Evolutionary conservation across 2,888 invertebrate species (phyloP), one percentile per base, ranked within the genome.

Genomic region (Patella depressa): DNA sequence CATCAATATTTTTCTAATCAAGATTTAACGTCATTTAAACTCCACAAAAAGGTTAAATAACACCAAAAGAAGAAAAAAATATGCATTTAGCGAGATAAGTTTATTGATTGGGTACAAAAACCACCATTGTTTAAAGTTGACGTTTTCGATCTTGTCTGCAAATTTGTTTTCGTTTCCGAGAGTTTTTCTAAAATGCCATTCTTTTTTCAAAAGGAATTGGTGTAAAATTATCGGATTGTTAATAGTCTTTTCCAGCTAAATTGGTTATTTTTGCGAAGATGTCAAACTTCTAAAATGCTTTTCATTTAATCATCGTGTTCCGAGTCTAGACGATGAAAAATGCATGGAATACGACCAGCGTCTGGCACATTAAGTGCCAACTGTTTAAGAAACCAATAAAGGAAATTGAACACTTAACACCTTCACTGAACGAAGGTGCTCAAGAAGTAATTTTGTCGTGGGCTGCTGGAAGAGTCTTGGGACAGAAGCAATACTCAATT

Each of bases 371-470:
- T 65, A 65, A 65, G 19, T 65, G 65, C 19, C 19, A 65, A 65
- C 65, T 65, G 65, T 65, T 65, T 65, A 65, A 65, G 65, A 65
- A 65, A 65, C 19, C 65, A 65, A 65, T 65, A 65, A 65, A 65
- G 24, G 65, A 65, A 65, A 65, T 65, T 65, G 65, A 65, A 65
- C 65, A 65, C 65, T 65, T 65, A 65, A 65, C 65, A 65, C 65
- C 11, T 65, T 65, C 19, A 24, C 19, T 24, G 24, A 65, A 24
- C 19, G 24, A 24, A 65, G 65, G 65, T 65, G 65, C 65, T 19
- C 19, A 65, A 65, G 65, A 65, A 65, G 65, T 65, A 65, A 65
- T 65, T 65, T 65, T 65, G 24, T 65, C 65, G 65, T 65, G 19
- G 45, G 45, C 45, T 45, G 45, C 45, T 45, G 45, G 45, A 45